A percentile compares a stretch with the other conserved stretches of the same genome.
These are phyloP conservation scores for Morone saxatilis DNA, from an alignment of 2,113 vertebrate species.

Conservation along the genomic window DNA sequence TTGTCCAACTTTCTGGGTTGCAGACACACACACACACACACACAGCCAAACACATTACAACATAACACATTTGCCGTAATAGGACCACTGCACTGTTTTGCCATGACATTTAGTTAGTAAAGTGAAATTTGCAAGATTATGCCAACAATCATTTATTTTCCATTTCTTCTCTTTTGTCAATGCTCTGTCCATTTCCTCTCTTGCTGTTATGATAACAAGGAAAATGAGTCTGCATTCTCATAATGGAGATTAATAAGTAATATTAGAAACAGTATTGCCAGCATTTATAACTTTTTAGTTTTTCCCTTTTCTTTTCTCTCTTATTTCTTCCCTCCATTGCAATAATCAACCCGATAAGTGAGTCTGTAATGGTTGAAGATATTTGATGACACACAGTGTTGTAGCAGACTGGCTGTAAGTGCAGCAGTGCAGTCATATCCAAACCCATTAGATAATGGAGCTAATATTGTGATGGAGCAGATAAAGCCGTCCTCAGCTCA, in stretches of 20 bases:
- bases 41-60: neutral
- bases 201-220: slow-evolving; percentile 16
- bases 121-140: neutral
- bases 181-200: neutral
- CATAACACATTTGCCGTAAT: neutral
- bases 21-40: neutral
- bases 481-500: slow-evolving; percentile 37
- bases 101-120: neutral
- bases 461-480: slow-evolving; percentile 46
- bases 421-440: slow-evolving; percentile 40
- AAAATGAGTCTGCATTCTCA: slow-evolving; percentile 7
- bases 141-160: slow-evolving; percentile 1
- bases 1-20: neutral
- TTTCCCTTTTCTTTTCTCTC: neutral
- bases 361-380: neutral
- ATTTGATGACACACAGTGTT: slow-evolving; percentile 35
- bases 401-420: slow-evolving; percentile 19
- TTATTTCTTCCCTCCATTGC: neutral
- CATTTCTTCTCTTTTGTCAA: neutral
- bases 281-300: neutral
- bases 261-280: neutral
- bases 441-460: slow-evolving; percentile 65
- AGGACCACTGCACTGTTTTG: neutral
- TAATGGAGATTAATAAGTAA: slow-evolving; percentile 32
- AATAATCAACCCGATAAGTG: slow-evolving; percentile 5